phyloP scores from a whole-genome alignment of 2,888 invertebrate genomes.

The Augochlorella aurata region DNA sequence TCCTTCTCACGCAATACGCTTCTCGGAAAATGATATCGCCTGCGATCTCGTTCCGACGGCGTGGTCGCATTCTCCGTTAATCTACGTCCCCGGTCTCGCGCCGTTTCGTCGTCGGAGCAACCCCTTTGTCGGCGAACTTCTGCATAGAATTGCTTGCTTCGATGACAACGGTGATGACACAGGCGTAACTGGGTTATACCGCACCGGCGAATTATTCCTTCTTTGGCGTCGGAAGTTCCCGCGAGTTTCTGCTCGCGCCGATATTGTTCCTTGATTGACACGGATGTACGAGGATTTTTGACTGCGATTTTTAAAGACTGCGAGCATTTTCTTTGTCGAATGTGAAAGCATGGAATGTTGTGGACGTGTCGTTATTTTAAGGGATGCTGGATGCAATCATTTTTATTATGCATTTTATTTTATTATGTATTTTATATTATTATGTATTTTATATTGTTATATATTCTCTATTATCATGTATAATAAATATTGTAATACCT shows the following conservation, averaged over 20 bases:
- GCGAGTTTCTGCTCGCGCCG: slow-evolving; percentile 50
- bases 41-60: neutral
- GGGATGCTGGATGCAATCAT: no score
- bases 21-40: neutral
- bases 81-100: neutral
- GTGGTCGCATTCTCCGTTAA: slow-evolving; percentile 24
- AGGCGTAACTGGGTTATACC: slow-evolving; percentile 51
- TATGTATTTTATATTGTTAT: no score
- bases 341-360: no score
- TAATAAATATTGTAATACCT: no score
- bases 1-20: neutral
- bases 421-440: no score
- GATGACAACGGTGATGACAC: slow-evolving; percentile 33
- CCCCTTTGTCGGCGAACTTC: slow-evolving; percentile 55
- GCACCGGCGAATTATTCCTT: slow-evolving; percentile 54
- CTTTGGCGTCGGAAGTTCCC: slow-evolving; percentile 48
- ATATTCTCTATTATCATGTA: no score
- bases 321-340: no score
- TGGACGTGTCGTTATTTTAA: no score
- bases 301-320: no score
- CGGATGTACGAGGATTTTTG: neutral
- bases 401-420: no score
- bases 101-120: slow-evolving; percentile 39
- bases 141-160: slow-evolving; percentile 51
- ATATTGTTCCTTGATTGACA: slow-evolving; percentile 54